Conservation (phyloP, 1,140 invertebrate species). For the Ceratoteleas bidentatus region DNA sequence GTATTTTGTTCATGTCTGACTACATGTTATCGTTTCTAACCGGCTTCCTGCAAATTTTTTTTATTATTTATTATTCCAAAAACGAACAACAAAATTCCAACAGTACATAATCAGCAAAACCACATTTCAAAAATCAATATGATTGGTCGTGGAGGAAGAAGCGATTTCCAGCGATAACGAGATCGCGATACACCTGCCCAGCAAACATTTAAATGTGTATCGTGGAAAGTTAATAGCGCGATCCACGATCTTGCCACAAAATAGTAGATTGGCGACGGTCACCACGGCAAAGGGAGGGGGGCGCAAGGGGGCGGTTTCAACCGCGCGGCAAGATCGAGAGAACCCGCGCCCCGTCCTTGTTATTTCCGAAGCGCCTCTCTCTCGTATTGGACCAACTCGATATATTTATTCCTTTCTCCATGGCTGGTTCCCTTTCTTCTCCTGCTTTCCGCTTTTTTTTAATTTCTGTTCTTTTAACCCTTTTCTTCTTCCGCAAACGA, state of each 20-base stretch:
- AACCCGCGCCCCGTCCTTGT: constrained; percentile 50
- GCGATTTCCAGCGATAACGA: constrained; percentile 73
- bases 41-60: too few relatives aligned
- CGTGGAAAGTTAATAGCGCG: constrained; percentile 69
- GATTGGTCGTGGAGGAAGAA: constrained; percentile 54
- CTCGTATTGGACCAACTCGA: constrained; percentile 60
- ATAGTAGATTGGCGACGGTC: constrained; percentile 63
- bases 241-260: constrained; percentile 68
- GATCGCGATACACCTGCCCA: constrained; percentile 75
- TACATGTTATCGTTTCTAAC: too few relatives aligned
- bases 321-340: constrained; percentile 53
- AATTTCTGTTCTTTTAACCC: constrained; percentile 79
- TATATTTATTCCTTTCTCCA: constrained; percentile 76
- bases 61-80: too few relatives aligned
- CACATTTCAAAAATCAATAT: constrained; percentile 20
- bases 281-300: constrained; percentile 7
- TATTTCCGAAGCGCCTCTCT: constrained; percentile 46
- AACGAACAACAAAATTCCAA: too few relatives aligned
- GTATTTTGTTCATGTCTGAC: too few relatives aligned
- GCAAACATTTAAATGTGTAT: constrained; percentile 67
- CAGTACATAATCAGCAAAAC: too few relatives aligned
- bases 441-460: constrained; percentile 74
- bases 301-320: constrained; percentile 39
- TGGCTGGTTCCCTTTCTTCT: constrained; percentile 75
- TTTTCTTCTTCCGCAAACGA: constrained; percentile 82